Evolutionary conservation across 2,113 vertebrate species (phyloP), one percentile per base, ranked within the genome.

Genomic region (Spermophilus dauricus): DNA sequence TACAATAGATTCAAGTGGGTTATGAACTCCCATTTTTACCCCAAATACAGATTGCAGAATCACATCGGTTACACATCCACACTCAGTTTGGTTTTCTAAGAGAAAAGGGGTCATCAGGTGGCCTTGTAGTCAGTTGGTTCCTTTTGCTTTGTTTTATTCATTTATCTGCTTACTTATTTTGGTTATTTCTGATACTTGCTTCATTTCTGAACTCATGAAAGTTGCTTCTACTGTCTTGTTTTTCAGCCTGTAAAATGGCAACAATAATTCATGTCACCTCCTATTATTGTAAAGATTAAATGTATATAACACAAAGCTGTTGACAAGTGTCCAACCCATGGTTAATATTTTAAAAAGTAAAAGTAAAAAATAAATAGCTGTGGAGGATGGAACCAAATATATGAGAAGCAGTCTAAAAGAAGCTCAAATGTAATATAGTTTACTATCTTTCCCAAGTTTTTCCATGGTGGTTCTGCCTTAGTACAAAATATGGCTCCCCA

Each of bases 381-480:
- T 94, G n/a, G 39, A 65, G 77, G 93, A 82, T 8, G 48, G 67
- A 90, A 37, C 24, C 28, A 75, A 58, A 24, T 91, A 75, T 56
- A 34, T 73, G 34, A 24, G 28, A 92, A 69, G 34, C 28, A 37
- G 7, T 11, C 20, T 42, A 58, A 86, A 53, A 76, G 7, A 17
- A 45, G 20, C 5, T 28, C 28, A 73, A 17, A 16, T 93, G 11
- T 67, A 84, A 58, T 72, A 13, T 39, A 58, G 72, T 32, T 32
- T 3, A 18, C 8, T 17, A 0, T 6, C 8, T 75, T 22, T 45
- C 26, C 16, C 20, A 13, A 34, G 1, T 22, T 51, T 67, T 70
- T 94, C 51, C 6, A n/a, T 10, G 53, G 10, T 16, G 17, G 4
- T 39, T 53, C 37, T 91, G 30, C 53, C 30, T 76, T 90, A 3